Evolutionary conservation across 2,888 invertebrate genomes (phyloP).

Genomic region (Drosophila mimica): DNA sequence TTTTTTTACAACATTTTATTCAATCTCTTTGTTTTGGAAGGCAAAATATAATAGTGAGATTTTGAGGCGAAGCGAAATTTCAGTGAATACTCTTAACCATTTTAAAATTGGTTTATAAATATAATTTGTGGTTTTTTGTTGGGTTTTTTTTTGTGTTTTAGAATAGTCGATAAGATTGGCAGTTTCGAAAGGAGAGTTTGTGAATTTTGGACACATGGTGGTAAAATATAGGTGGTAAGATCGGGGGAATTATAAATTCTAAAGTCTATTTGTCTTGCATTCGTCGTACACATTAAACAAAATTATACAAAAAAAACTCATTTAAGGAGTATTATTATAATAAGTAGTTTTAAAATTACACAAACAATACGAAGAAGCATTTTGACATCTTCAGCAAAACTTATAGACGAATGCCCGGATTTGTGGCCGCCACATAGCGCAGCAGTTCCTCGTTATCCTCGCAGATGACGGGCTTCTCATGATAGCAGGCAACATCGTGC

Average conservation of each 20-base stretch:
- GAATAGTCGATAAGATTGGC: slow-evolving; percentile 54
- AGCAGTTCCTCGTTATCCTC: slow-evolving; percentile 95
- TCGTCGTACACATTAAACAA: slow-evolving; percentile 78
- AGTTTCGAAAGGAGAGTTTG: slow-evolving; percentile 61
- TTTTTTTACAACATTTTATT: slow-evolving; percentile 76
- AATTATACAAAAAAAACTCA: slow-evolving; percentile 77
- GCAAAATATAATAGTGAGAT: slow-evolving; percentile 53
- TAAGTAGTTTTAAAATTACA: slow-evolving; percentile 78
- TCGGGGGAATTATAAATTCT: slow-evolving; percentile 82
- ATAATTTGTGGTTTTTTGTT: slow-evolving; percentile 41
- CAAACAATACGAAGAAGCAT: slow-evolving; percentile 71
- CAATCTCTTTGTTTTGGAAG: slow-evolving; percentile 68
- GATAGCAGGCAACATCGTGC: slow-evolving; percentile 97
- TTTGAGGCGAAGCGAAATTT: slow-evolving; percentile 43
- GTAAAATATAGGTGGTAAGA: slow-evolving; percentile 64
- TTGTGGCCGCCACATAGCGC: slow-evolving; percentile 93
- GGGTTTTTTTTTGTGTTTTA: slow-evolving; percentile 9
- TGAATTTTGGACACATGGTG: slow-evolving; percentile 39
- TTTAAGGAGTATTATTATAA: slow-evolving; percentile 81
- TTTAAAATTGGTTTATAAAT: slow-evolving; percentile 70
- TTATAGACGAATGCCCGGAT: slow-evolving; percentile 93
- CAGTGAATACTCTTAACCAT: slow-evolving; percentile 60
- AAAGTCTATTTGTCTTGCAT: slow-evolving; percentile 84
- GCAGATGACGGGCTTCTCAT: slow-evolving; percentile 96
- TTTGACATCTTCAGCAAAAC: slow-evolving; percentile 36